Base-by-base conservation (phyloP, 2,113 vertebrate species). In the Toxotes jaculatrix region DNA sequence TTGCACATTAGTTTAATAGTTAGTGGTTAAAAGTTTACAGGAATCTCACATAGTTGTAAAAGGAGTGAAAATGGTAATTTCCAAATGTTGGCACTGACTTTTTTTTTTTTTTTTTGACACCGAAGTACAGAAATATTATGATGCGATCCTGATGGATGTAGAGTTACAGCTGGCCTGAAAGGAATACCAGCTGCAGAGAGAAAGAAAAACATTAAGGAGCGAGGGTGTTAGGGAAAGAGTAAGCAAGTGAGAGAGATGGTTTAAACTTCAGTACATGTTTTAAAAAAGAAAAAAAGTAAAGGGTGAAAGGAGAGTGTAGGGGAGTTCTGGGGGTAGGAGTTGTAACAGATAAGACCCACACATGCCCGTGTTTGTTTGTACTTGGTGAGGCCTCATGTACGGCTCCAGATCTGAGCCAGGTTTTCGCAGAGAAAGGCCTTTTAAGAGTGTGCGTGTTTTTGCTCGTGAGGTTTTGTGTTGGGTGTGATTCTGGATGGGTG, bases 281-380 rank as follows among this genome's bases (percentile, higher is more conserved):
- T 51, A 43, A 43, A 13, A 13, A 43, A 43, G 12, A 7, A 16
- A 42, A 63, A 31, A 57, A 42, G 11, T 38, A 16, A 13, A 42
- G 36, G 53, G 73, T 63, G 42, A 16, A 36, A 70, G 3, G 36
- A 59, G 55, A 51, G 21, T 69, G 57, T 19, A 75, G 38, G 64
- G 53, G 38, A 61, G 51, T 1, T 47, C 8, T 42, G 16, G 10
- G 56, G 55, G 61, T 13, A 8, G 56, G 74, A 74, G 60, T 34
- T 59, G 34, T 55, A 77, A 64, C n/a, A 80, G 83, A 93, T 90
- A 86, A 88, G 72, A 42, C 61, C 77, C 38, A 16, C 9, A 53
- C 31, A 74, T 87, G 64, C 49, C 65, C 36, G 47, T 84, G 73
- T 71, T 89, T 86, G 42, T 76, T 72, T 87, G 66, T 63, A 79